phyloP scores from a whole-genome alignment of 1,140 invertebrate species.

The Sinella curviseta region DNA sequence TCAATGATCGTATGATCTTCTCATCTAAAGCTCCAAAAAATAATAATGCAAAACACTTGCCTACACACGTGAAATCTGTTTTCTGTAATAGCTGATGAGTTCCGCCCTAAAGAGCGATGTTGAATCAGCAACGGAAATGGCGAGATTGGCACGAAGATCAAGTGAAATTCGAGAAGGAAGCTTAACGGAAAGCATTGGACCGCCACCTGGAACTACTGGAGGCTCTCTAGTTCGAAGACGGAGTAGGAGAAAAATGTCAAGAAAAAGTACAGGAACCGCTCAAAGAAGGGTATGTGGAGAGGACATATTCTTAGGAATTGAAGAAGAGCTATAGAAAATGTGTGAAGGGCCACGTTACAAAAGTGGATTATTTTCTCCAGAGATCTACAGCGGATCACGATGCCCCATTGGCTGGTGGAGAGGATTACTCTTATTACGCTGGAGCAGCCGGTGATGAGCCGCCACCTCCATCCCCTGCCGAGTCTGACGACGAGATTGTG shows the following conservation, averaged over 20 bases:
- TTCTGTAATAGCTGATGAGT: conserved; percentile 61
- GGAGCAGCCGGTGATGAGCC: conserved; percentile 27
- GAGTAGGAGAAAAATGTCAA: conserved; percentile 39
- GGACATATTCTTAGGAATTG: too few species aligned
- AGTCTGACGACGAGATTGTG: not conserved
- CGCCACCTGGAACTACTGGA: conserved; percentile 12
- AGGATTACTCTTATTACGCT: conserved; percentile 34
- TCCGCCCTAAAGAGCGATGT: conserved; percentile 79
- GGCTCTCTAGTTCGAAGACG: conserved; percentile 19
- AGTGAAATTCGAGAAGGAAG: conserved; percentile 43
- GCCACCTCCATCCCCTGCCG: conserved; percentile 16
- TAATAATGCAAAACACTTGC: not conserved
- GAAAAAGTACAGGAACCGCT: conserved; percentile 29
- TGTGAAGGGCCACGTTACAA: too few species aligned
- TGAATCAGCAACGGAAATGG: conserved; percentile 66
- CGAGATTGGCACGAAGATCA: conserved; percentile 50
- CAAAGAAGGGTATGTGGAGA: conserved; percentile 1
- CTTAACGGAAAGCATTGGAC: conserved; percentile 34
- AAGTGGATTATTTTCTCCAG: not conserved
- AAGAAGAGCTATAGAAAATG: too few species aligned
- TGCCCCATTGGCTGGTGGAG: conserved; percentile 21
- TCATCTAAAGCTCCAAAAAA: not conserved
- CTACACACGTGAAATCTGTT: not conserved
- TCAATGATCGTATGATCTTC: not conserved
- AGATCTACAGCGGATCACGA: conserved; percentile 19